A percentile compares a stretch with the other conserved stretches of the same genome.
Evolutionary conservation across 1,140 invertebrate genomes (phyloP).

Genomic region (Anoplophora glabripennis): DNA sequence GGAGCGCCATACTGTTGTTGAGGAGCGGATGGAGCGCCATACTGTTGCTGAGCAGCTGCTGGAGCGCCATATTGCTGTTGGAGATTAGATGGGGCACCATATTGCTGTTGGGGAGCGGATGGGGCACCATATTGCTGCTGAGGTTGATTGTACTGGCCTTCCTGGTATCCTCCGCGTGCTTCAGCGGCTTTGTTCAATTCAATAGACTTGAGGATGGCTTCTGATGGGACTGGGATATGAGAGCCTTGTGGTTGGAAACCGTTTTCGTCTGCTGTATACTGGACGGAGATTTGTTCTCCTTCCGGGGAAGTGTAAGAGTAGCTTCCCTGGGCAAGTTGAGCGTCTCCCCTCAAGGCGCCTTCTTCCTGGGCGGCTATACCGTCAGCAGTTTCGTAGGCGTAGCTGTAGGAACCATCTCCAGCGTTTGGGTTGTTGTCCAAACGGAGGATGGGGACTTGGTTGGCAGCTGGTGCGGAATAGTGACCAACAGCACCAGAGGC

Average conservation of each 20-base stretch:
- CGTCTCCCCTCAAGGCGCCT: constrained; percentile 45
- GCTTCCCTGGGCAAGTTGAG: constrained; percentile 47
- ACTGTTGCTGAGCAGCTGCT: too few relatives aligned
- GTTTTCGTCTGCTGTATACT: constrained; percentile 58
- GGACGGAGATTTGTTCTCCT: constrained; percentile 54
- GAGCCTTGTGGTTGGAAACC: constrained; percentile 54
- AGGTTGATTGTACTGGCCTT: constrained; percentile 24
- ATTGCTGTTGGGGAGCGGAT: too few relatives aligned
- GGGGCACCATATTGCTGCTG: too few relatives aligned
- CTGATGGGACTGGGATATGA: constrained; percentile 53
- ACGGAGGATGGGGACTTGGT: constrained; percentile 50
- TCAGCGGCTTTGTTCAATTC: constrained; percentile 49
- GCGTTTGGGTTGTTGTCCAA: constrained; percentile 21
- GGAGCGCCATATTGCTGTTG: too few relatives aligned
- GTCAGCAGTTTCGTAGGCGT: constrained; percentile 59
- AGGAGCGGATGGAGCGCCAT: too few relatives aligned
- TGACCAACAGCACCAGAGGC: too few relatives aligned
- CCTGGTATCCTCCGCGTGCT: constrained; percentile 34
- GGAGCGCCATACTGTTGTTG: too few relatives aligned
- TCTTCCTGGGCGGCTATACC: constrained; percentile 56
- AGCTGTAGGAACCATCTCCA: constrained; percentile 49
- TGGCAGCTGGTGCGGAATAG: constrained; percentile 4
- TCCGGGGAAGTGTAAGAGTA: constrained; percentile 57
- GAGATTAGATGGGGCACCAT: too few relatives aligned
- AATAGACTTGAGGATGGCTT: constrained; percentile 51